phyloP scores from a whole-genome alignment of 2,113 vertebrate species.

The Vulpes lagopus region DNA sequence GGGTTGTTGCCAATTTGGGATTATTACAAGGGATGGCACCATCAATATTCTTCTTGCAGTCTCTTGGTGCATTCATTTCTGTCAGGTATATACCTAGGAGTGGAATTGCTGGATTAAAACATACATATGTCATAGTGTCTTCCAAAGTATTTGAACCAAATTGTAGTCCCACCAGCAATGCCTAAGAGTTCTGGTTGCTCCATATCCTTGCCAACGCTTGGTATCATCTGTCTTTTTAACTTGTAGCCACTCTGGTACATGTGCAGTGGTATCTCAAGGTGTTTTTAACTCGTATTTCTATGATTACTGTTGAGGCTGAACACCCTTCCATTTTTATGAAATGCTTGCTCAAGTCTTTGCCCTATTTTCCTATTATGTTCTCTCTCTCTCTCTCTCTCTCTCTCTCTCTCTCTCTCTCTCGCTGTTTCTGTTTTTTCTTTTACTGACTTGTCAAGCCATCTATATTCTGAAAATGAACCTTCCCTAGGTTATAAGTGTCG shows the following conservation, averaged over 20 bases:
- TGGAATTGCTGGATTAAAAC: too few relatives aligned
- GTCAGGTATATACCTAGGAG: too few relatives aligned
- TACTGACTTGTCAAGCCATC: not conserved
- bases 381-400: not conserved
- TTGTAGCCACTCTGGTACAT: not conserved
- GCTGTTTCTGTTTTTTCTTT: not conserved
- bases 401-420: not conserved
- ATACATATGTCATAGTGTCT: not conserved
- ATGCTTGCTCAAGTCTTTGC: not conserved
- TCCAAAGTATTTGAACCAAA: not conserved
- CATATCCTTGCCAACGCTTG: not conserved
- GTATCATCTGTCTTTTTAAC: not conserved
- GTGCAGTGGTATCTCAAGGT: not conserved
- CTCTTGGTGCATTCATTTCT: not conserved
- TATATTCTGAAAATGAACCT: not conserved
- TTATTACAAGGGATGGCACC: not conserved
- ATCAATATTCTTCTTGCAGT: not conserved
- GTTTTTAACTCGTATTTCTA: not conserved
- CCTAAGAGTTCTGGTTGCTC: rapidly evolving
- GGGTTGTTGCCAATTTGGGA: not conserved
- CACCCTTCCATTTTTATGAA: not conserved
- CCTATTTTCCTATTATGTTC: not conserved
- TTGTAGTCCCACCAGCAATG: rapidly evolving
- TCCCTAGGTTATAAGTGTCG: not conserved
- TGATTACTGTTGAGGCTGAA: not conserved